Percentiles rank a stretch among this genome's conserved stretches.
Evolutionary conservation across 2,888 invertebrate species (phyloP).

Genomic region (Brachypalpus laphriformis): DNA sequence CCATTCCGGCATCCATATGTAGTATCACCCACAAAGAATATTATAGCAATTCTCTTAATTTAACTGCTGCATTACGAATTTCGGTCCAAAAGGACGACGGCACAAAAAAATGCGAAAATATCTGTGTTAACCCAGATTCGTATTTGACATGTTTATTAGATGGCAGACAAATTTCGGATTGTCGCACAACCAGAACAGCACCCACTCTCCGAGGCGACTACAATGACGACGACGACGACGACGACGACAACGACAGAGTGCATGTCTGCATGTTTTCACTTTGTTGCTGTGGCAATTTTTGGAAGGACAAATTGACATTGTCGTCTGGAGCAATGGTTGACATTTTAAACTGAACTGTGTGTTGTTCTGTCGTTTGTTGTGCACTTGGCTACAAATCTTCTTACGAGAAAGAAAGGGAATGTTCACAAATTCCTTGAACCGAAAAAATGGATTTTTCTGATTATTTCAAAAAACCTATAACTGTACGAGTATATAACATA

Average conservation of each 20-base stretch:
- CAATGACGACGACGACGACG: neutral
- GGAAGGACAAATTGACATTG: constrained; percentile 47
- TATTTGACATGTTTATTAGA: constrained; percentile 48
- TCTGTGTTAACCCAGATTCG: constrained; percentile 49
- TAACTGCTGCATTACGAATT: constrained; percentile 17
- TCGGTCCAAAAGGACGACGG: neutral
- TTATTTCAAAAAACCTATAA: too few species aligned
- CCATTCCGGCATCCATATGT: constrained; percentile 2
- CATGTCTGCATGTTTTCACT: constrained; percentile 10
- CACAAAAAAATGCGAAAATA: neutral
- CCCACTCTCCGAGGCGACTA: neutral
- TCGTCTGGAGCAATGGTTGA: constrained; percentile 5
- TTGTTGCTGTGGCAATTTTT: constrained; percentile 1
- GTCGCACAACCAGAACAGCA: constrained; percentile 2
- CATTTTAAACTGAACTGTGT: constrained; percentile 4
- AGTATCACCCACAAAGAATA: constrained; percentile 9
- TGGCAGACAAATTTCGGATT: constrained; percentile 33
- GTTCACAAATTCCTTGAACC: constrained; percentile 5
- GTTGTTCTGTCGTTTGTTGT: neutral
- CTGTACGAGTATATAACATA: too few species aligned
- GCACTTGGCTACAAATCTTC: constrained; percentile 8
- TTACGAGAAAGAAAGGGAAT: neutral
- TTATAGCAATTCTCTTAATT: constrained; percentile 22
- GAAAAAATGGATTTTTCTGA: neutral
- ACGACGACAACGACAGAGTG: neutral